Evolutionary conservation across 2,113 vertebrate species (phyloP).

Genomic region (Alexandromys fortis): DNA sequence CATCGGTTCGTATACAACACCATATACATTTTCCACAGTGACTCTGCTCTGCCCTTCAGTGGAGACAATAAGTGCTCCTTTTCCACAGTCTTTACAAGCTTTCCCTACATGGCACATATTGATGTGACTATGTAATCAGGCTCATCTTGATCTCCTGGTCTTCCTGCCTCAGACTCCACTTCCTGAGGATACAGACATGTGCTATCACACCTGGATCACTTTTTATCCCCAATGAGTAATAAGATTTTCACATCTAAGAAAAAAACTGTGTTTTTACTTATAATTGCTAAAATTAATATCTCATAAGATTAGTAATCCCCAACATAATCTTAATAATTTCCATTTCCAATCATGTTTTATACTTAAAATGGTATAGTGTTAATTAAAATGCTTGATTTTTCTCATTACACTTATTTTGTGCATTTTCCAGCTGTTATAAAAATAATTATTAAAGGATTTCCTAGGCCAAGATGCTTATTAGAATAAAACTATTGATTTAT

Average conservation of each 20-base stretch:
- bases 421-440: neutral
- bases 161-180: neutral
- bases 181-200: neutral
- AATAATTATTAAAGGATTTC: neutral
- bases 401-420: neutral
- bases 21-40: neutral
- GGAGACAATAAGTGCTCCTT: neutral
- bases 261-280: neutral
- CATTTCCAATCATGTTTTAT: neutral
- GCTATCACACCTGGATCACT: neutral
- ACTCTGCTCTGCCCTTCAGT: neutral
- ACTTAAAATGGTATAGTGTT: conserved; percentile 24
- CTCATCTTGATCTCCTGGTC: neutral
- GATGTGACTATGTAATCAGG: neutral
- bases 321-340: neutral
- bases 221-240: neutral
- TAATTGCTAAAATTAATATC: neutral
- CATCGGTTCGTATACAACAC: neutral
- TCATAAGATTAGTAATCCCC: neutral
- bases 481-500: neutral
- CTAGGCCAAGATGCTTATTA: neutral
- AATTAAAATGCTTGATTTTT: conserved; percentile 6
- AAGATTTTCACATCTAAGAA: neutral
- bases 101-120: neutral
- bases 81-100: neutral